Base-by-base conservation (phyloP, 1,140 invertebrate genomes). In the Camponotus floridanus region DNA sequence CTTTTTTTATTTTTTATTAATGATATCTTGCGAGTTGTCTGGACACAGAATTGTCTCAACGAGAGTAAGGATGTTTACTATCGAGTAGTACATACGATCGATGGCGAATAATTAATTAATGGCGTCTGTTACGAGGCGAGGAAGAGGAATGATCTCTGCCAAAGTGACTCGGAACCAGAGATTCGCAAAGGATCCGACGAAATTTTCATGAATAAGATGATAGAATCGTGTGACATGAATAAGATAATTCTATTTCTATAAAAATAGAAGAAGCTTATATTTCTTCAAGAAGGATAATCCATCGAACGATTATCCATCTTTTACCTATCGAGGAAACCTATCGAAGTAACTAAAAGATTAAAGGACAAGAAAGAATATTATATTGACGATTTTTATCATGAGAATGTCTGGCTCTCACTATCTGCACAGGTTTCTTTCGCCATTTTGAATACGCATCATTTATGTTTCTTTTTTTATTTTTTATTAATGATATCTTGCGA, bases 51-150 rank as follows among this genome's bases (percentile, higher is more conserved):
- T 59, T 13, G 3, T 39, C 21, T 59, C n/a, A 7, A 74, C 48
- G 51, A 26, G 26, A 76, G 2, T 59, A 74, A 74, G 33, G 36
- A 42, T 42, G 36, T 31, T 39, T 3, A 61, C 39, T 61, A 76
- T 61, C 36, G 15, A 42, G 21, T 6, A 26, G 33, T 0, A 13
- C 57, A 76, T 61, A 61, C 36, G 73, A 76, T 76, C 33, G 76
- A 68, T 70, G 55, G 11, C 62, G 26, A 80, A 57, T 15, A 80
- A 68, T 79, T 79, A 79, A 78, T 80, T 21, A 51, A 51, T 51
- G 33, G 15, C 7, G 21, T 68, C 57, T 26, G 26, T 64, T 70
- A 18, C 15, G n/a, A 67, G 36, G n/a, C 39, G 39, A 26, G 3
- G 31, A 11, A 42, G 36, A 33, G 39, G 8, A 3, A 70, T 5